These are phyloP conservation scores for Scaptomyza tumidula DNA, from an alignment of 2,888 invertebrate species.

Conservation along the genomic window DNA sequence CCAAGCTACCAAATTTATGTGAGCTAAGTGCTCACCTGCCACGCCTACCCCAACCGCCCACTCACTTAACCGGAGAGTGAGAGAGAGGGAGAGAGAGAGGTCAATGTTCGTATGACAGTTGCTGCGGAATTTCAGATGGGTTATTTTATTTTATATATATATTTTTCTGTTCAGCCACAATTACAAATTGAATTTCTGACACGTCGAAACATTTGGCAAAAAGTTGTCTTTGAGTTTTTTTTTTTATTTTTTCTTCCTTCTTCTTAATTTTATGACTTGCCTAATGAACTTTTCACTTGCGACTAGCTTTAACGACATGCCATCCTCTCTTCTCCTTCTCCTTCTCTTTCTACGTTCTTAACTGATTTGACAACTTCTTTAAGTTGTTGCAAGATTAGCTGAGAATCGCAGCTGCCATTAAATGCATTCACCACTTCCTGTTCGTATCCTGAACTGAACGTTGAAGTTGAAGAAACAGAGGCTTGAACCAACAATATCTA, in stretches of 20 bases:
- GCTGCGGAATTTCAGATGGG: slow-evolving; percentile 38
- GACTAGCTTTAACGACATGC: slow-evolving; percentile 54
- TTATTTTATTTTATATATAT: slow-evolving; percentile 7
- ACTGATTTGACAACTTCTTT: slow-evolving; percentile 57
- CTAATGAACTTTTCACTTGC: slow-evolving; percentile 76
- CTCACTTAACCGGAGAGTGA: background rate
- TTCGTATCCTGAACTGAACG: slow-evolving; percentile 31
- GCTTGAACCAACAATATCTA: slow-evolving; percentile 47
- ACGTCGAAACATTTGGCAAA: slow-evolving; percentile 60
- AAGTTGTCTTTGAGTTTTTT: slow-evolving; percentile 5
- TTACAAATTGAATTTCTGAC: slow-evolving; percentile 79
- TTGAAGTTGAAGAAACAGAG: background rate
- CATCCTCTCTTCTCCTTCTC: background rate
- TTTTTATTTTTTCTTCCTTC: background rate
- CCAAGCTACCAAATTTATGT: slow-evolving; percentile 33
- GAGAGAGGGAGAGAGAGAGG: slow-evolving; percentile 37
- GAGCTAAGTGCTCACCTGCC: slow-evolving; percentile 28
- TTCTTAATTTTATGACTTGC: slow-evolving; percentile 60
- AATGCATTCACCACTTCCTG: slow-evolving; percentile 55
- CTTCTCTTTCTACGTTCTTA: background rate
- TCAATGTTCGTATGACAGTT: slow-evolving; percentile 73
- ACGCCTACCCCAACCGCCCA: background rate
- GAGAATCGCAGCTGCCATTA: slow-evolving; percentile 56
- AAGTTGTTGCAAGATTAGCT: slow-evolving; percentile 53
- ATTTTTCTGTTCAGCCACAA: slow-evolving; percentile 43